phyloP scores from a whole-genome alignment of 2,888 invertebrate genomes.

The Autographa gamma region DNA sequence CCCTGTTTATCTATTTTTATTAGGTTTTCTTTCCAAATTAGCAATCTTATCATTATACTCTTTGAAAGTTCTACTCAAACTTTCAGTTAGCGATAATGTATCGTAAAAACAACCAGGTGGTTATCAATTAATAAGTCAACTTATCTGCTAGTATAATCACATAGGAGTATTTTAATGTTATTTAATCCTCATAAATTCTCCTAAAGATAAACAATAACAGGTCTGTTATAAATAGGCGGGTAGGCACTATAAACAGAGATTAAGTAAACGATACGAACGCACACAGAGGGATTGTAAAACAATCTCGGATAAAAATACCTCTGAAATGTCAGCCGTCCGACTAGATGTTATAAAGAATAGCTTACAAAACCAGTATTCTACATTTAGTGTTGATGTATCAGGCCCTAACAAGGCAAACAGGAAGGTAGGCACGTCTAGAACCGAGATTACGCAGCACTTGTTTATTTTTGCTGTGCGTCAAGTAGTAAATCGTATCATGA shows the following conservation, averaged over 20 bases:
- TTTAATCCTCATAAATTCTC: neutral
- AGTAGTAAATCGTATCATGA: slow-evolving; percentile 59
- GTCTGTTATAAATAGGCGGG: neutral
- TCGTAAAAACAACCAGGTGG: neutral
- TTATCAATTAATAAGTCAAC: neutral
- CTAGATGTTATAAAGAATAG: neutral
- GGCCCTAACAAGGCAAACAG: slow-evolving; percentile 44
- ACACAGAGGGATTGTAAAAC: neutral
- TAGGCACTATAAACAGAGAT: neutral
- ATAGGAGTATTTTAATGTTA: neutral
- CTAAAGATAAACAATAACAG: neutral
- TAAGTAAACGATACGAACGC: neutral
- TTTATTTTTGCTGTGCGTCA: slow-evolving; percentile 51
- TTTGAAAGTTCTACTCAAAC: neutral
- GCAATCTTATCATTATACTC: neutral
- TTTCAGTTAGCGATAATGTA: neutral
- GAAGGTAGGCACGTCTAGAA: slow-evolving; percentile 32
- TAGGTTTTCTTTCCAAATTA: neutral
- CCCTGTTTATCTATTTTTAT: neutral
- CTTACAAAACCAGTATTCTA: slow-evolving; percentile 10
- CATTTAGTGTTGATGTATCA: slow-evolving; percentile 8
- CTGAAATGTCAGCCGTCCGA: neutral
- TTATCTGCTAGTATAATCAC: neutral
- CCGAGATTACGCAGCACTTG: slow-evolving; percentile 22
- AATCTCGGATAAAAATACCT: slow-evolving; percentile 5